Evolutionary conservation across 2,113 vertebrate species (phyloP), one percentile per base, ranked within the genome.

Genomic region (Syngnathoides biaculeatus): DNA sequence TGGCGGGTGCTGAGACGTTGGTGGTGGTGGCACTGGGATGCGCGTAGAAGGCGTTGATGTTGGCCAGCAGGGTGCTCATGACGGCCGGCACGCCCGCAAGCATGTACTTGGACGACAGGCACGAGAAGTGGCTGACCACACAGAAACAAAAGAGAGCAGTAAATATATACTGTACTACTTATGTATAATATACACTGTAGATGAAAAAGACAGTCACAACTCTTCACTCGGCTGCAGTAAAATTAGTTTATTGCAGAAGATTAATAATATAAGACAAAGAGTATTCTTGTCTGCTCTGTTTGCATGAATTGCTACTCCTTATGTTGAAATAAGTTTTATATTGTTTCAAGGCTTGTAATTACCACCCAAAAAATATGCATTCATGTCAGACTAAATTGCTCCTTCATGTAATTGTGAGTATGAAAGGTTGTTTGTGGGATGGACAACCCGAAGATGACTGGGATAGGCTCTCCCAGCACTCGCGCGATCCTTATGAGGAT

Each of bases 31-130:
- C 94, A 1, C 93, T 95, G 43, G 96, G 97, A 86, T 98, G 97
- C 62, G 97, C 97, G 72, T 96, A 99, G 90, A 96, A 98, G 81
- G 97, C 96, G 69, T 99, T 99, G 89, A 99, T 99, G 91, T 99
- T 99, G 87, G 97, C 97, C 84, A 99, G 90, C 81, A 99, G 92
- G 47, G 95, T 96, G 89, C 97, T 98, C 97, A 99, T 99, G 76
- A 98, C 95, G 9, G 96, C 96, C 13, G 97, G 97, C 48, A 99
- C 92, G 0, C 95, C 95, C 5, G 96, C 92, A 75, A 96, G 92
- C 96, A 97, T 98, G 88, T 99, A 98, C 87, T 98, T 99, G 72
- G 94, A 98, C 22, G 96, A 98, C 61, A 98, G 93, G 90, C 97
- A 99, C 0, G 96, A 95, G 87, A 98, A 99, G 79, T 99, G 96